Conservation (phyloP, 2,888 invertebrate genomes). For the Lissocephala sabroskyi region DNA sequence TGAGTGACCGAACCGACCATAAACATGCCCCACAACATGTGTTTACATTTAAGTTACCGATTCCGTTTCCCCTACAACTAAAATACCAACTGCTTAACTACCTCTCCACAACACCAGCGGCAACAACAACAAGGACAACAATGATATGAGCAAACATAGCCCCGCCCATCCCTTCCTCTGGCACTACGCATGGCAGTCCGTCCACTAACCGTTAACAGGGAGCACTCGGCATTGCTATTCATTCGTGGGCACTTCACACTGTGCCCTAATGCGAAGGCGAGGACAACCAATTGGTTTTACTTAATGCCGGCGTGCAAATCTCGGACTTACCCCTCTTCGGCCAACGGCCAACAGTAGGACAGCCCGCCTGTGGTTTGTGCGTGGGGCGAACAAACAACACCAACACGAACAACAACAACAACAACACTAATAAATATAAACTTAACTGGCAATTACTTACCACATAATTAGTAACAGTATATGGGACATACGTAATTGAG, state of each 20-base stretch:
- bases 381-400: conserved; percentile 29
- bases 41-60: conserved; percentile 52
- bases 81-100: no score
- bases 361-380: no score
- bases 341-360: no score
- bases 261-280: conserved; percentile 25
- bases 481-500: conserved; percentile 69
- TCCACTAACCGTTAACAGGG: not conserved
- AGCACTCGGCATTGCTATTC: conserved; percentile 38
- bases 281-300: conserved; percentile 57
- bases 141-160: conserved; percentile 25
- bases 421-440: conserved; percentile 57
- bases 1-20: conserved; percentile 7
- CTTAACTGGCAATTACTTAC: conserved; percentile 68
- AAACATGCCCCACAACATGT: conserved; percentile 42
- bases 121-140: conserved; percentile 29
- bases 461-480: conserved; percentile 70
- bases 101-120: no score
- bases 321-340: conserved; percentile 28
- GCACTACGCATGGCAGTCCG: no score
- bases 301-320: conserved; percentile 58
- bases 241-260: conserved; percentile 46
- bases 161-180: conserved; percentile 3
- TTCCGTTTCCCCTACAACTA: conserved; percentile 31
- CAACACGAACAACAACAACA: conserved; percentile 25